Conservation (phyloP, 2,888 invertebrate species). For the Andrena flavipes region DNA sequence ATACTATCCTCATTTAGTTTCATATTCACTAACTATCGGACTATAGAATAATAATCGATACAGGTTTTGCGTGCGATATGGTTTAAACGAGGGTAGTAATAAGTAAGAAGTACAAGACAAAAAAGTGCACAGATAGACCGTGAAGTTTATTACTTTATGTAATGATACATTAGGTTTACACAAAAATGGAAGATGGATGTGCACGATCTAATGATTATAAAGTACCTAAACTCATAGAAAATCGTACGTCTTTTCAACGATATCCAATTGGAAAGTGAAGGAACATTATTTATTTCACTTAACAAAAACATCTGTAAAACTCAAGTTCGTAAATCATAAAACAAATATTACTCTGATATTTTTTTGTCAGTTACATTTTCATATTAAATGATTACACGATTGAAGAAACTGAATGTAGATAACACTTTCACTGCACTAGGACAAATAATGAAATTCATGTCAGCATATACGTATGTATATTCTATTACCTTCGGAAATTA, state of each 20-base stretch:
- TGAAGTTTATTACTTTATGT: constrained; percentile 75
- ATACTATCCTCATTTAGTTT: constrained; percentile 64
- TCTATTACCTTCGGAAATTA: constrained; percentile 93
- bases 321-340: constrained; percentile 44
- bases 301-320: constrained; percentile 37
- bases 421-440: constrained; percentile 37
- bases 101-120: constrained; percentile 68
- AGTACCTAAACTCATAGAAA: constrained; percentile 52
- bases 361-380: constrained; percentile 30
- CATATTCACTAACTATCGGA: constrained; percentile 61
- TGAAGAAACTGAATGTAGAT: constrained; percentile 24
- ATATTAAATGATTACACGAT: constrained; percentile 45
- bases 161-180: constrained; percentile 74
- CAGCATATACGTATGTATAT: constrained; percentile 33
- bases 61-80: constrained; percentile 50
- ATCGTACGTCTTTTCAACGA: constrained; percentile 30
- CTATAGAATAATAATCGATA: constrained; percentile 56
- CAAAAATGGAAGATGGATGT: constrained; percentile 63
- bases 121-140: constrained; percentile 66
- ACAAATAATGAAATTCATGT: constrained; percentile 36
- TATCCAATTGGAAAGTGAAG: constrained; percentile 40
- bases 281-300: constrained; percentile 23
- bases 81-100: constrained; percentile 68
- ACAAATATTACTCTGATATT: constrained; percentile 29
- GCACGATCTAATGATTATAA: constrained; percentile 46